Evolutionary conservation across 2,113 vertebrate genomes (phyloP), one percentile per base, ranked within the genome.

Genomic region (Clarias batrachus): DNA sequence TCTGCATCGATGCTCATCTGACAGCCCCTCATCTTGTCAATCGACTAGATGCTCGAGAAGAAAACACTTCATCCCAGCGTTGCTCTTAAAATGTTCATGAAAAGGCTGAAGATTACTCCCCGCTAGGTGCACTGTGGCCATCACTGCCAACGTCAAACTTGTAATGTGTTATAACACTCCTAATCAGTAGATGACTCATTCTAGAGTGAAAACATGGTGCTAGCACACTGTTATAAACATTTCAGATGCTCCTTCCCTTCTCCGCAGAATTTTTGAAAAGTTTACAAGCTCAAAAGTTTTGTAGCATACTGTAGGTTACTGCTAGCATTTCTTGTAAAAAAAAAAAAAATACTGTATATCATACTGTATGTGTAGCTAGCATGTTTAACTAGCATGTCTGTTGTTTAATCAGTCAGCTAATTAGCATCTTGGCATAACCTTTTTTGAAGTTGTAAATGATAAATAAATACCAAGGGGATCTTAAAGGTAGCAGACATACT

Each of bases 1-100:
- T 74, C 78, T 84, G 62, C 71, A 80, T 71, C 70, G 78, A 68
- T 76, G 78, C 68, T 84, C 86, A 63, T 85, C 66, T 89, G 79
- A 79, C 88, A 74, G 63, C 14, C 17, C 23, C 17, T 30, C 71
- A 33, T 59, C 77, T 56, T 66, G 68, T 87, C 60, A 84, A 78
- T 76, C 74, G 54, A 81, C 82, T 33, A 63, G 54, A 27, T 59
- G 70, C 30, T 66, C 25, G n/a, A n/a, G 79, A 84, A 70, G 57
- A 76, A 84, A 84, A 73, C 48, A 12, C 48, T 17, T 5, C 16
- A 2, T 56, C 14, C 48, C 25, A 1, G 16, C n/a, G 25, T 54
- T 77, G 48, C n/a, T 77, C 12, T 8, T 25, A 48, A 76, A 52
- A n/a, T 77, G 74, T 54, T 77, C 5, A 16, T 25, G 73, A 76